phyloP scores from a whole-genome alignment of 2,113 vertebrate species.

The Panthera uncia region DNA sequence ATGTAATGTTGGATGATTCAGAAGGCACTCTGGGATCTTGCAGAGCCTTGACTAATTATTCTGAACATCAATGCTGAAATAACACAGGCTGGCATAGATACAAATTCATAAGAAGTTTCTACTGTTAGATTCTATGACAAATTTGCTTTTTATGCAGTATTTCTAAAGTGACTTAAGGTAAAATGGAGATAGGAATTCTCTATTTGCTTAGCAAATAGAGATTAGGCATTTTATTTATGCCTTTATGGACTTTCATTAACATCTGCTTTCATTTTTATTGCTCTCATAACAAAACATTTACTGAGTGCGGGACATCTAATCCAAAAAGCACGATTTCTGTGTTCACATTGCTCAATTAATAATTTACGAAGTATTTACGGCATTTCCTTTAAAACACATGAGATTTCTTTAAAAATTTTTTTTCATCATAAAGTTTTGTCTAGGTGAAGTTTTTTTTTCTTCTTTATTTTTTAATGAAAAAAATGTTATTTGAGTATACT shows the following conservation, averaged over 20 bases:
- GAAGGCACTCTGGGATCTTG: neutral
- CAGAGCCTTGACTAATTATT: neutral
- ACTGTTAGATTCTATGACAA: neutral
- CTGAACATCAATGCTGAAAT: neutral
- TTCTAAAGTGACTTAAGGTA: slow-evolving; percentile 39
- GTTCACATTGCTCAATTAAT: neutral
- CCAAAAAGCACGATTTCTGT: neutral
- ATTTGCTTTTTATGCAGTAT: neutral
- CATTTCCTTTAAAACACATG: neutral
- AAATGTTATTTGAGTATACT: neutral
- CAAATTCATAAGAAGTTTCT: neutral
- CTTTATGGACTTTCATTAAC: neutral
- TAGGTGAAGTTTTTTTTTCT: neutral
- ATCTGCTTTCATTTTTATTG: slow-evolving; percentile 24
- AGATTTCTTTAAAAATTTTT: neutral
- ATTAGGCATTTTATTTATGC: neutral
- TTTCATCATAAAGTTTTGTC: neutral
- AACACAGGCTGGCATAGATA: neutral
- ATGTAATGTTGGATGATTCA: neutral
- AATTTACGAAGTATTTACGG: neutral
- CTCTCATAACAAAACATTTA: slow-evolving; percentile 52
- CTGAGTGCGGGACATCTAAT: neutral
- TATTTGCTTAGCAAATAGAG: neutral
- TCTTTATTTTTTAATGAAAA: neutral
- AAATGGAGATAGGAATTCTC: neutral